Conservation (phyloP, 2,797 vertebrate species). For the Syngnathus acus region DNA sequence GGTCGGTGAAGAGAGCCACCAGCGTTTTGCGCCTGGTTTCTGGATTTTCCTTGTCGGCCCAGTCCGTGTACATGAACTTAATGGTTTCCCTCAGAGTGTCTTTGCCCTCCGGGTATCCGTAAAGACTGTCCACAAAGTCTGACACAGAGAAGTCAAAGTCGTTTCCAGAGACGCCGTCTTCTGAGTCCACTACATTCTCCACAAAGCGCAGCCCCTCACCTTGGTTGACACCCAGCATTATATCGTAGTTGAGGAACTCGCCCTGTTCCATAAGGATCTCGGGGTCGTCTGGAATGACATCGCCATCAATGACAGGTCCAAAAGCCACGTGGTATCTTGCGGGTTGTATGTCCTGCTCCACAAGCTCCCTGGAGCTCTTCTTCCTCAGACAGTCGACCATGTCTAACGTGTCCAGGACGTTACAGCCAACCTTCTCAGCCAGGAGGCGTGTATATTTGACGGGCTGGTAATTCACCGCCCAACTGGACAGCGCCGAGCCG, state of each 20-base stretch:
- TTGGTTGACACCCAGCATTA: constrained; percentile 98
- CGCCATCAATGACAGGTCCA: constrained; percentile 94
- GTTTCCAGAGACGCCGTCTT: constrained; percentile 93
- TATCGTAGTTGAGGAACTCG: constrained; percentile 98
- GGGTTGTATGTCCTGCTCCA: constrained; percentile 97
- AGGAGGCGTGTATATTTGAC: constrained; percentile 95
- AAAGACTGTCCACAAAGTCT: constrained; percentile 97
- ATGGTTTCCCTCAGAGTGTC: constrained; percentile 96
- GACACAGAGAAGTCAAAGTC: constrained; percentile 98
- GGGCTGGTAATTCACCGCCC: constrained; percentile 98
- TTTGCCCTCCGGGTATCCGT: constrained; percentile 96
- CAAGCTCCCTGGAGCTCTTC: constrained; percentile 91
- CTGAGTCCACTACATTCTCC: constrained; percentile 94
- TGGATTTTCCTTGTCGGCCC: constrained; percentile 95
- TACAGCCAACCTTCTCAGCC: constrained; percentile 96
- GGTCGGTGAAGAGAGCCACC: constrained; percentile 96
- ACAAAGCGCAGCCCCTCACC: constrained; percentile 96
- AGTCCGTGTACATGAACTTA: constrained; percentile 99
- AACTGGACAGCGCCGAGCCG: constrained; percentile 94
- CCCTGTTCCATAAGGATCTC: constrained; percentile 99
- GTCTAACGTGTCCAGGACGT: constrained; percentile 91
- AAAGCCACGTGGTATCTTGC: constrained; percentile 97
- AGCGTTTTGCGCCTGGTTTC: constrained; percentile 95
- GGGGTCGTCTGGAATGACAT: constrained; percentile 95
- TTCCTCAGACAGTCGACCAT: constrained; percentile 98